Conservation (phyloP, 2,113 vertebrate genomes). For the Chaetodon trifascialis region DNA sequence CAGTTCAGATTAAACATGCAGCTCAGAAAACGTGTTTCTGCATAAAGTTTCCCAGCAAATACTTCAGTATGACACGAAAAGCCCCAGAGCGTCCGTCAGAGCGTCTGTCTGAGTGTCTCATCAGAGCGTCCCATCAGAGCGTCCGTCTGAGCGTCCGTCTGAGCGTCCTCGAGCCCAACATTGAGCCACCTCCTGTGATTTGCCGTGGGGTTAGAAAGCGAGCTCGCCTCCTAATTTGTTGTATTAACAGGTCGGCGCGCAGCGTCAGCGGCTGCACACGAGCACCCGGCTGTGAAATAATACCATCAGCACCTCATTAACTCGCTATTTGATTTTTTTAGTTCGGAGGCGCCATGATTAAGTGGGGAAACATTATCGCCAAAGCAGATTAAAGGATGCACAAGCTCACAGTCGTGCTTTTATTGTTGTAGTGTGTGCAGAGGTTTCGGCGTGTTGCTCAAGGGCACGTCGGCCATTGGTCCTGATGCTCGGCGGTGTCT, state of each 20-base stretch:
- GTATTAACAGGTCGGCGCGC: constrained; percentile 60
- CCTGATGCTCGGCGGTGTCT: background rate
- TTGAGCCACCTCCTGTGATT: constrained; percentile 4
- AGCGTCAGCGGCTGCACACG: constrained; percentile 41
- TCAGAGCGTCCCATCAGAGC: too few species aligned
- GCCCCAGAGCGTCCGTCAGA: background rate
- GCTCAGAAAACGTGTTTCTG: background rate
- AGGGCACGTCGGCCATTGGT: background rate
- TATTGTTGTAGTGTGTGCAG: background rate
- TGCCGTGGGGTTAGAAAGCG: constrained; percentile 17
- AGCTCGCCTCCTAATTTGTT: constrained; percentile 53
- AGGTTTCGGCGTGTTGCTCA: background rate
- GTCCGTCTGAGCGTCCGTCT: background rate
- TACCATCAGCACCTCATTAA: constrained; percentile 70
- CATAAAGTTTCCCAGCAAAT: background rate
- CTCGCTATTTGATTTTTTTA: constrained; percentile 43
- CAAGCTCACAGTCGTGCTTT: constrained; percentile 5
- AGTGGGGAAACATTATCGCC: constrained; percentile 31
- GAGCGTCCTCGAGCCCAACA: constrained; percentile 41
- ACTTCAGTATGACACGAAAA: background rate
- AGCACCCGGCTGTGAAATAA: constrained; percentile 68
- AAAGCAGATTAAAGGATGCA: constrained; percentile 28
- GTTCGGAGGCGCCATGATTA: constrained; percentile 49
- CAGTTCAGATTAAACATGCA: background rate
- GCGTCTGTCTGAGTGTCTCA: too few species aligned